phyloP scores from a whole-genome alignment of 2,888 invertebrate species.

The Aporophyla nigra region DNA sequence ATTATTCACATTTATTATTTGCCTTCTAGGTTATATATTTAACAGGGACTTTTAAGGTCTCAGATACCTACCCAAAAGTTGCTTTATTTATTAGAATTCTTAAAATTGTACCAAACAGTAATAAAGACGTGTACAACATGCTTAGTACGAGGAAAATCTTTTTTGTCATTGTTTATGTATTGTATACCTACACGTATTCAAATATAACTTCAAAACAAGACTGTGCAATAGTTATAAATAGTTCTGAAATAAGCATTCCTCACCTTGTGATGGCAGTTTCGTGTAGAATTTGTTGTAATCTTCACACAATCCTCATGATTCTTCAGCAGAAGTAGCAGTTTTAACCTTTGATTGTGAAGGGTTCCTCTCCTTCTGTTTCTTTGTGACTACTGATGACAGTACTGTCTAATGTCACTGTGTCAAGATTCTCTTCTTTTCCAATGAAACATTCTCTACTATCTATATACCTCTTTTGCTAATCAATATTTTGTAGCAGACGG shows the following conservation, averaged over 20 bases:
- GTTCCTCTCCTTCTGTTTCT: background rate
- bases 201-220: slow-evolving; percentile 32
- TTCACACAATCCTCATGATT: background rate
- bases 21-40: background rate
- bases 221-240: slow-evolving; percentile 22
- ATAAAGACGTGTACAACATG: background rate
- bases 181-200: slow-evolving; percentile 1
- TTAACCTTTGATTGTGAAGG: background rate
- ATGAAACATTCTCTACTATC: background rate
- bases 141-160: slow-evolving; percentile 20
- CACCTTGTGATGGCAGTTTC: background rate
- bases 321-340: background rate
- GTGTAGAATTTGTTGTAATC: background rate
- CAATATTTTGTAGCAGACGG: background rate
- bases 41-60: background rate
- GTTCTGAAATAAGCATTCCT: slow-evolving; percentile 13
- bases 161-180: slow-evolving; percentile 28
- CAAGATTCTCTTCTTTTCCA: background rate
- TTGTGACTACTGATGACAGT: background rate
- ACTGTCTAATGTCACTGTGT: no score
- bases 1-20: no score
- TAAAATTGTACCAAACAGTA: background rate
- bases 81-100: slow-evolving; percentile 15
- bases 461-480: background rate
- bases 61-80: background rate